phyloP scores from a whole-genome alignment of 2,888 invertebrate species.

The Scelioninae gen. 2 region DNA sequence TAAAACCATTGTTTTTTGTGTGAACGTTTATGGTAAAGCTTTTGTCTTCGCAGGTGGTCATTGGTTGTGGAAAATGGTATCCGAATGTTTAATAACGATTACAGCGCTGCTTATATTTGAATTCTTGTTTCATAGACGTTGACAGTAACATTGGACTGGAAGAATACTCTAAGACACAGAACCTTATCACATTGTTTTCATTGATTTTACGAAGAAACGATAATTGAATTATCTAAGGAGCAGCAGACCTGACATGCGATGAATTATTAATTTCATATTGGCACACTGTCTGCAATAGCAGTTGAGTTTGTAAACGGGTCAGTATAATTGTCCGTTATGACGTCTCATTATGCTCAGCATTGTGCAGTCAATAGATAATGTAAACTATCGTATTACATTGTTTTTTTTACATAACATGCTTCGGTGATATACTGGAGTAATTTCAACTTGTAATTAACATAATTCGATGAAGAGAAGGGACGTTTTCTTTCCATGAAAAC shows the following conservation, averaged over 20 bases:
- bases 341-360: conserved; percentile 29
- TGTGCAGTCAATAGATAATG: conserved; percentile 33
- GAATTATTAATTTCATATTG: conserved; percentile 44
- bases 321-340: conserved; percentile 41
- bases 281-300: conserved; percentile 10
- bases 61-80: too few relatives aligned
- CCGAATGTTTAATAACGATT: too few relatives aligned
- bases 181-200: too few relatives aligned
- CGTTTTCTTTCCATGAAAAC: conserved; percentile 4
- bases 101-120: too few relatives aligned
- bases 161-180: too few relatives aligned
- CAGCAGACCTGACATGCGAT: conserved; percentile 15
- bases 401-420: conserved; percentile 20
- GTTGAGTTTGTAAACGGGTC: conserved; percentile 37
- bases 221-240: conserved; percentile 31
- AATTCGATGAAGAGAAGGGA: conserved; percentile 6
- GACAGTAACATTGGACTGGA: too few relatives aligned
- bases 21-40: too few relatives aligned
- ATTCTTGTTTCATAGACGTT: too few relatives aligned
- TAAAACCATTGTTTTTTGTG: too few relatives aligned
- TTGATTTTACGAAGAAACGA: conserved; percentile 7
- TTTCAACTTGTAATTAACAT: conserved; percentile 24
- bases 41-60: too few relatives aligned
- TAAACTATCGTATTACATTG: conserved; percentile 24
- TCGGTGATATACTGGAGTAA: not conserved